Base-by-base conservation (phyloP, 2,113 vertebrate species). In the Cololabis saira region DNA sequence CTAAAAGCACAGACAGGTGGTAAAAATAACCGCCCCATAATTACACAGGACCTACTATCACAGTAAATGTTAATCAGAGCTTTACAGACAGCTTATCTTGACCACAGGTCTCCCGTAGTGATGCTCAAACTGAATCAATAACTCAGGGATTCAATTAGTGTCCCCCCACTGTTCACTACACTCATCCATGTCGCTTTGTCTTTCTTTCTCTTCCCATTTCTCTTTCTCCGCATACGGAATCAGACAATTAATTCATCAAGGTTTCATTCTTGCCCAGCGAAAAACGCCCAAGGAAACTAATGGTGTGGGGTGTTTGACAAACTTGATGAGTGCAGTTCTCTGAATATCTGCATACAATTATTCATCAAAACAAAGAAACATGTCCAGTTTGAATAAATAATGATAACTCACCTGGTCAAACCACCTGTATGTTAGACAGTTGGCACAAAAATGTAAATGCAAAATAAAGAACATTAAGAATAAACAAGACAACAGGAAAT, bases 91-190 rank as follows among this genome's bases (percentile, higher is more conserved):
- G 70, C 74, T 71, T 67, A 62, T 84, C 76, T 68, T 69, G 71
- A 62, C 78, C 51, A 4, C 61, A 70, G 60, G 81, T 76, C 61
- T 69, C 68, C 74, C 12, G 12, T 59, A 42, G 74, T 64, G 62
- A 83, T 75, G 63, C 54, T 76, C 48, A 22, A 71, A 52, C 72
- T 78, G 70, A 91, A 88, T 90, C 84, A 87, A 85, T 88, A 87
- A 80, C 43, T 74, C 73, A 45, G 21, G 53, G 71, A 75, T 86
- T 87, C 81, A 87, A 86, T 90, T 82, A 83, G 66, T 79, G 67
- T 80, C 75, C 76, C 24, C 67, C 71, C 49, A 54, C 80, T 82
- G 69, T 78, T 90, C 64, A 57, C 61, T 70, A 41, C 54, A 61
- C 50, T 76, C 68, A 61, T 61, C 54, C 50, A 41, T 33, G 11